Percentiles rank a stretch among this genome's conserved stretches.
Evolutionary conservation across 2,797 vertebrate species (phyloP).

Genomic region (Periparus ater): DNA sequence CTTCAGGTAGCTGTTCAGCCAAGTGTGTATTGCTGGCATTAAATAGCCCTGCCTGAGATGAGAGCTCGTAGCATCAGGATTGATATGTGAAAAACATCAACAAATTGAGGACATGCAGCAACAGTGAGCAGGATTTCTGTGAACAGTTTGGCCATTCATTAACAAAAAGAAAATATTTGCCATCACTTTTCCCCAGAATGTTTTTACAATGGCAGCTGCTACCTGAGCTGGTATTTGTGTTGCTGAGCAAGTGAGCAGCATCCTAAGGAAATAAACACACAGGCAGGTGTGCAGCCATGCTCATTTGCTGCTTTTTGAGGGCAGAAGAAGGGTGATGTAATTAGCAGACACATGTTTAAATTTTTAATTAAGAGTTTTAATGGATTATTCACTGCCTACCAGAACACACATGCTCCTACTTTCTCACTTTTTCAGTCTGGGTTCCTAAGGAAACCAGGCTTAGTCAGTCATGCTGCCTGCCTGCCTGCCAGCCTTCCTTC

Average conservation of each 20-base stretch:
- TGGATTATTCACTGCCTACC: constrained; percentile 64
- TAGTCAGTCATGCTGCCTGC: constrained; percentile 38
- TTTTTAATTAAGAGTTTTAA: constrained; percentile 71
- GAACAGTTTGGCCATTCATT: constrained; percentile 30
- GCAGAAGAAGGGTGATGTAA: constrained; percentile 57
- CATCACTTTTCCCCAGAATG: constrained; percentile 9
- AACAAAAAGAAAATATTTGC: constrained; percentile 53
- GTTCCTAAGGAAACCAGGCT: constrained; percentile 67
- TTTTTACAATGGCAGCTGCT: constrained; percentile 63
- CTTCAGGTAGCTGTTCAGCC: neutral
- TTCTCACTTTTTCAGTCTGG: constrained; percentile 36
- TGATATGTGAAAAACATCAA: neutral
- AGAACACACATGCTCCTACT: constrained; percentile 51
- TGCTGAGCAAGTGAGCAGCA: constrained; percentile 60
- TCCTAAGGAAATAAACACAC: constrained; percentile 55
- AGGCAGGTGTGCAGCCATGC: constrained; percentile 52
- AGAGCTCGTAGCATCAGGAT: neutral
- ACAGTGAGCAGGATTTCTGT: constrained; percentile 11
- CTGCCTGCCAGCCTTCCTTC: constrained; percentile 32
- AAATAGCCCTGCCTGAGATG: neutral
- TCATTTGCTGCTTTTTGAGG: constrained; percentile 61
- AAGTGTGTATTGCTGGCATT: neutral
- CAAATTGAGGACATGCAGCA: neutral
- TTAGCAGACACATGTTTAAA: constrained; percentile 67
- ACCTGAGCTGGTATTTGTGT: constrained; percentile 62